Conservation (phyloP, 2,888 invertebrate species). For the Brassicogethes aeneus region DNA sequence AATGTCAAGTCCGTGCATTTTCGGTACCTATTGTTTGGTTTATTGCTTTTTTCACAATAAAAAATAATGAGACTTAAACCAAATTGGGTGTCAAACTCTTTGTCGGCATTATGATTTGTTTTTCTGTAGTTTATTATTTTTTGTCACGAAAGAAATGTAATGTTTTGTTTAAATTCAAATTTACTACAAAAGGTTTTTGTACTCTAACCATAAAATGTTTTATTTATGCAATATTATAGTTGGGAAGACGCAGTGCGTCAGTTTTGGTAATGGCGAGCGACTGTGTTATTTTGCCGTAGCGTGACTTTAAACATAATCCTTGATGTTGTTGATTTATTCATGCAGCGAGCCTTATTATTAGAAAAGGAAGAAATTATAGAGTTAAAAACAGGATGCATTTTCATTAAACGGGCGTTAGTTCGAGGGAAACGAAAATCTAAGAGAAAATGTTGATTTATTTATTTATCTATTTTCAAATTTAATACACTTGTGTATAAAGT, state of each 20-base stretch:
- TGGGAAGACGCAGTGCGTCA: too few species aligned
- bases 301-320: neutral
- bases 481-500: too few species aligned
- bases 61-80: neutral
- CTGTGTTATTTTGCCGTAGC: too few species aligned
- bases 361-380: neutral
- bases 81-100: neutral
- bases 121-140: neutral
- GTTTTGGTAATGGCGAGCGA: too few species aligned
- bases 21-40: too few species aligned
- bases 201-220: too few species aligned
- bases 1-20: too few species aligned
- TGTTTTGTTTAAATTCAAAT: too few species aligned
- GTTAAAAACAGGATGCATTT: neutral
- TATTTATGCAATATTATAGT: too few species aligned
- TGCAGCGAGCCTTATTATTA: neutral
- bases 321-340: neutral
- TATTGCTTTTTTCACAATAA: neutral
- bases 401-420: neutral
- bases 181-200: too few species aligned
- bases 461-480: too few species aligned
- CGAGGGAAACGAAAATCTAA: neutral
- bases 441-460: too few species aligned
- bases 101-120: neutral
- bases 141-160: neutral